phyloP scores from a whole-genome alignment of 2,888 invertebrate species.

The Alloscopus bannaensis region DNA sequence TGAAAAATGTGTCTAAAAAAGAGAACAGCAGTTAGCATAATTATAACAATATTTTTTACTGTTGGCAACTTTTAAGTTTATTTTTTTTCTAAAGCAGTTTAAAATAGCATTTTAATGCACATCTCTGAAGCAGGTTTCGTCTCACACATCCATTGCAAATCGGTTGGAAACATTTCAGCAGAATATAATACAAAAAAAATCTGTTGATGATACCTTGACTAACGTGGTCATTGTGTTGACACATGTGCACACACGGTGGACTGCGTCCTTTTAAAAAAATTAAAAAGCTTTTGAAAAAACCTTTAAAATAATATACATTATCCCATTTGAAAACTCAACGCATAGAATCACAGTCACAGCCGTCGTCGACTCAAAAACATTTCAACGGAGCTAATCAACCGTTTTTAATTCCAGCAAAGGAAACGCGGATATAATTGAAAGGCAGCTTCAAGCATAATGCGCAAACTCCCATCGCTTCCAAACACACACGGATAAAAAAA shows the following conservation, averaged over 20 bases:
- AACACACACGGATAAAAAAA: no score
- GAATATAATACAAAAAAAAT: conserved; percentile 19
- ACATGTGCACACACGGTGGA: conserved; percentile 31
- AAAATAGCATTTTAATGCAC: conserved; percentile 5
- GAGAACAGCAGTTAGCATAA: no score
- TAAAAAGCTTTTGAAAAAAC: conserved; percentile 1
- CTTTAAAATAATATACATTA: background rate
- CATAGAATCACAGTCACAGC: no score
- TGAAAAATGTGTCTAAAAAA: no score
- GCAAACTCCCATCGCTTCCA: no score
- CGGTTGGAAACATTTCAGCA: conserved; percentile 21
- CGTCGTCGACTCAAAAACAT: no score
- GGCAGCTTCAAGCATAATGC: no score
- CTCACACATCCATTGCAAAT: conserved; percentile 34
- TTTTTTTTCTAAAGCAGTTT: background rate
- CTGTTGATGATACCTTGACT: conserved; percentile 56
- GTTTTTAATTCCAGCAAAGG: conserved; percentile 8
- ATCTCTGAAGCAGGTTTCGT: background rate
- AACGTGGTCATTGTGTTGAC: conserved; percentile 29
- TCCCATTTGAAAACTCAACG: no score
- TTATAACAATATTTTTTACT: no score
- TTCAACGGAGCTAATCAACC: conserved; percentile 9
- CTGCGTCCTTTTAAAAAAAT: no score
- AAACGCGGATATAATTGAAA: no score
- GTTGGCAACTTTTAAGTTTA: no score